These are phyloP conservation scores for Ameiurus melas DNA, from an alignment of 2,113 vertebrate species.

Conservation along the genomic window DNA sequence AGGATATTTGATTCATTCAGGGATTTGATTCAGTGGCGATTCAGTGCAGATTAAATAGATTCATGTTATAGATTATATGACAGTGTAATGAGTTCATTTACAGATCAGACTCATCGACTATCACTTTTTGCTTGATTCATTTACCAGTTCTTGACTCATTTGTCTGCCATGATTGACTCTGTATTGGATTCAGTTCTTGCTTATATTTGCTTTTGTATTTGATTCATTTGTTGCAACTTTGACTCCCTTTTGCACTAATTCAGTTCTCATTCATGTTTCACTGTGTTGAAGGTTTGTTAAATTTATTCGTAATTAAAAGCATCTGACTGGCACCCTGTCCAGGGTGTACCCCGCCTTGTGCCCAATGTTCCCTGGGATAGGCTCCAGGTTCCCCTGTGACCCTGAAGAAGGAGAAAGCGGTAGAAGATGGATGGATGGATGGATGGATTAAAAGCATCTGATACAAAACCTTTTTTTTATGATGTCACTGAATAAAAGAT, in stretches of 20 bases:
- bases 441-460: no score
- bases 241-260: neutral
- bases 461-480: neutral
- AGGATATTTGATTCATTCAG: neutral
- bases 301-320: neutral
- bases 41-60: neutral
- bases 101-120: neutral
- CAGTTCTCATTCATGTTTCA: neutral
- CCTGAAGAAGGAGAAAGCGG: no score
- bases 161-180: no score
- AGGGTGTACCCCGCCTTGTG: no score
- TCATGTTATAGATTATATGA: neutral
- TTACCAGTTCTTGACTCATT: no score
- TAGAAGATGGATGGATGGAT: no score
- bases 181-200: neutral
- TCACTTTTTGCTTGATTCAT: no score
- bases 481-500: neutral
- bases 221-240: neutral
- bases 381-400: no score
- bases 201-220: neutral
- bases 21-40: neutral
- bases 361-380: no score
- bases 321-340: neutral
- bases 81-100: neutral
- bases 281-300: no score